Evolutionary conservation across 2,797 vertebrate species (phyloP).

Genomic region (Cephalopachus bancanus): DNA sequence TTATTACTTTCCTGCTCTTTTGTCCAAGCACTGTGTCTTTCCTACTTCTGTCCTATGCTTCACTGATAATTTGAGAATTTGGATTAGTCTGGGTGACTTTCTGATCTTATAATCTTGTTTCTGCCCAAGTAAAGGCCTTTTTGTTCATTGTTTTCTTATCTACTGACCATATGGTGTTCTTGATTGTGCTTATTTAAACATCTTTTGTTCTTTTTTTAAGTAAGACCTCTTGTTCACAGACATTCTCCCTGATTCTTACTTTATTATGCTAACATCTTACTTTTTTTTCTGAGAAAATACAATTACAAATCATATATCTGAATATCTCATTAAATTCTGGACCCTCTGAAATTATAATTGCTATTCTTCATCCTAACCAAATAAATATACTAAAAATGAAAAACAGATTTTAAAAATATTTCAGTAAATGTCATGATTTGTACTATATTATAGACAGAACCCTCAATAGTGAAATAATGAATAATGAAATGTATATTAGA

Average conservation of each 20-base stretch:
- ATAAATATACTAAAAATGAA: not conserved
- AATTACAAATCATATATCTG: not conserved
- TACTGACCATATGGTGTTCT: no score
- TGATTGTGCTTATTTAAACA: not conserved
- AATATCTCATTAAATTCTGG: not conserved
- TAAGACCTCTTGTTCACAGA: not conserved
- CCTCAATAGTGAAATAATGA: not conserved
- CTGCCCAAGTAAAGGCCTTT: not conserved
- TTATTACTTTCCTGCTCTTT: not conserved
- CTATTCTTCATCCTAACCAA: not conserved
- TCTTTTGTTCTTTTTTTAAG: not conserved
- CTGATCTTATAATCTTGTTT: not conserved
- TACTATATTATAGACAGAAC: not conserved
- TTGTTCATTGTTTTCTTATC: not conserved
- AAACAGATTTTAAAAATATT: not conserved
- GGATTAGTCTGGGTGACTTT: not conserved
- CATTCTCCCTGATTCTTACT: not conserved
- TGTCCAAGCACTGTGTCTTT: not conserved
- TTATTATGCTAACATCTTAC: not conserved
- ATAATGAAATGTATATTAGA: not conserved
- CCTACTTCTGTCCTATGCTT: no score
- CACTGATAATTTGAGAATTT: not conserved
- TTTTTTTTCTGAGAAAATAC: not conserved
- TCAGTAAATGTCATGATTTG: not conserved
- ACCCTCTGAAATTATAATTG: not conserved